These are phyloP conservation scores for Rhadinocentrus ornatus DNA, from an alignment of 2,797 vertebrate species.

Conservation along the genomic window DNA sequence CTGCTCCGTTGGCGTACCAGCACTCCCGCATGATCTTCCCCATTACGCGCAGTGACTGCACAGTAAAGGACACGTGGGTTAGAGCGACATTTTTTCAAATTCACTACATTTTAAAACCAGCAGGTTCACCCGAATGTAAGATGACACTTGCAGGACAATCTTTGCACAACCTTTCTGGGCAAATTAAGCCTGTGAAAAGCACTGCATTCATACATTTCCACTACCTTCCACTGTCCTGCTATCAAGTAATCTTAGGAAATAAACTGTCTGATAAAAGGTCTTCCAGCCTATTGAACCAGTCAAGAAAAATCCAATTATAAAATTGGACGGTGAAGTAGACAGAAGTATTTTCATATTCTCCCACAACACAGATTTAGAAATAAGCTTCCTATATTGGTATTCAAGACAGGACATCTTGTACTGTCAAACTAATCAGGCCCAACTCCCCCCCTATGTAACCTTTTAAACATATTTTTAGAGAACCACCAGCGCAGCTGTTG, in stretches of 20 bases:
- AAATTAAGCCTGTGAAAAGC: neutral
- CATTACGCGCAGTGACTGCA: conserved; percentile 94
- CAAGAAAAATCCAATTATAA: neutral
- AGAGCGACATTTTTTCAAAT: too few relatives aligned
- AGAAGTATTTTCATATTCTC: neutral
- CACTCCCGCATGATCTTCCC: conserved; percentile 99
- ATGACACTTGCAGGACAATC: neutral
- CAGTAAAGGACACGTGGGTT: neutral
- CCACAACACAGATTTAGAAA: conserved; percentile 5
- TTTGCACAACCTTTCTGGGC: neutral
- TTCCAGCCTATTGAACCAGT: neutral
- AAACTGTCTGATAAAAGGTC: neutral
- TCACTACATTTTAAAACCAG: neutral
- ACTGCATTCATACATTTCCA: neutral
- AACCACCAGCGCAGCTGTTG: neutral
- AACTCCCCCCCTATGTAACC: neutral
- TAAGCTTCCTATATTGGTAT: neutral
- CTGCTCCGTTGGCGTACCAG: conserved; percentile 97
- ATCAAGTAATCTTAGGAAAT: neutral
- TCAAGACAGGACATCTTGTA: conserved; percentile 6
- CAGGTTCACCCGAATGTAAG: neutral
- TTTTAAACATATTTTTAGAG: conserved; percentile 31
- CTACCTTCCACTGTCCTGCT: neutral
- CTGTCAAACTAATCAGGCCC: neutral
- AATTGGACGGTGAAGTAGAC: neutral